phyloP scores from a whole-genome alignment of 2,888 invertebrate genomes.

The Tenthredo notha region DNA sequence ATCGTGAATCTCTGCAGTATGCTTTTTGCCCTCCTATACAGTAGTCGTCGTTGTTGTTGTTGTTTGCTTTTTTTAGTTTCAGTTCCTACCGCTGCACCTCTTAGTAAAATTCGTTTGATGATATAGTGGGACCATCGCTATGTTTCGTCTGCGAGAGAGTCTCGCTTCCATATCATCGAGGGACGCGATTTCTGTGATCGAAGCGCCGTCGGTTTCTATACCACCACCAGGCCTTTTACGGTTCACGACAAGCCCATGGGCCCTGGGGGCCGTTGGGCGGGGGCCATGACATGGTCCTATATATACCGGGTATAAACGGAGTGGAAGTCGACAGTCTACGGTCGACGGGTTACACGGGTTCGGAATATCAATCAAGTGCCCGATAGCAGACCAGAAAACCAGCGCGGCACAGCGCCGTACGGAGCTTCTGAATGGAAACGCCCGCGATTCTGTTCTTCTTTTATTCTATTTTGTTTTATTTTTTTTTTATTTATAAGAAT shows the following conservation, averaged over 20 bases:
- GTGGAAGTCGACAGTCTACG: constrained; percentile 39
- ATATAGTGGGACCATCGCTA: neutral
- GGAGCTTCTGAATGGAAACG: constrained; percentile 29
- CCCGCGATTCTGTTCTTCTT: constrained; percentile 3
- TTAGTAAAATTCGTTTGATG: neutral
- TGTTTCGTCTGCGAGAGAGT: neutral
- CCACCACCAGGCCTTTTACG: constrained; percentile 31
- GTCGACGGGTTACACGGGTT: constrained; percentile 22
- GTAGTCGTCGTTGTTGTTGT: neutral
- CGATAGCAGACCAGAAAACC: constrained; percentile 12
- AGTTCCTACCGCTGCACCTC: neutral
- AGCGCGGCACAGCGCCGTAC: neutral
- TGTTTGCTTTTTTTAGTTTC: neutral
- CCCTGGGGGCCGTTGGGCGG: neutral
- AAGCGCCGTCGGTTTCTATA: constrained; percentile 22
- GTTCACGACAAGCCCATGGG: constrained; percentile 19
- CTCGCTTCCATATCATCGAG: neutral
- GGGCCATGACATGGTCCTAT: constrained; percentile 2
- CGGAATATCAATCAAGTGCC: constrained; percentile 43
- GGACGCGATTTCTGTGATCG: constrained; percentile 9
- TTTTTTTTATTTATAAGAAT: neutral
- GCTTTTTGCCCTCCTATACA: neutral
- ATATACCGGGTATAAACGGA: constrained; percentile 28
- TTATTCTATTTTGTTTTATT: neutral
- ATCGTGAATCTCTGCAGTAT: neutral